Evolutionary conservation across 2,797 vertebrate species (phyloP).

Genomic region (Falco rusticolus): DNA sequence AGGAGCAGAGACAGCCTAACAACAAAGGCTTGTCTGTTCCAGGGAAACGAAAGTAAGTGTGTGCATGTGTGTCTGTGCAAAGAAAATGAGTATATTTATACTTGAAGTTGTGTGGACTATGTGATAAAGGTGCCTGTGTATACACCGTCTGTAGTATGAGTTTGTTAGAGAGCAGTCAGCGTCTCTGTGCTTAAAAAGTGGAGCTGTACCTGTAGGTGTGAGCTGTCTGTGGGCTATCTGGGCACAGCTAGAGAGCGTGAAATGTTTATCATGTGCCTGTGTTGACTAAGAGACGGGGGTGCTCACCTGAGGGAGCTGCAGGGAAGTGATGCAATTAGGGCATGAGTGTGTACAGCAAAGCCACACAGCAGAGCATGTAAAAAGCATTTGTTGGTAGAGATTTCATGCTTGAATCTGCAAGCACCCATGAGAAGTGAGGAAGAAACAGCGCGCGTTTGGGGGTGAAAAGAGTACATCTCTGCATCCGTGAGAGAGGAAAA

Average conservation of each 20-base stretch:
- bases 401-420: slow-evolving; percentile 26
- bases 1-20: neutral
- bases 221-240: neutral
- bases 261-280: neutral
- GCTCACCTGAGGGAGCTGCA: slow-evolving; percentile 6
- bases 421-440: neutral
- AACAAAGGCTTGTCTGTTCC: slow-evolving; percentile 7
- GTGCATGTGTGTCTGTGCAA: neutral
- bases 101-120: neutral
- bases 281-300: neutral
- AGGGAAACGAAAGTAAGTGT: neutral
- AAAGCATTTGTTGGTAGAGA: slow-evolving; percentile 4
- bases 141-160: neutral
- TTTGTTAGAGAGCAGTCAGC: neutral
- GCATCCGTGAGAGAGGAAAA: neutral
- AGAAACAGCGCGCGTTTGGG: accelerated
- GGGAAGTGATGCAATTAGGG: neutral
- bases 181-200: neutral
- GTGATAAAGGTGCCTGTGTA: neutral
- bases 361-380: neutral
- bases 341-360: neutral
- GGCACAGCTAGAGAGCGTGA: neutral
- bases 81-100: neutral
- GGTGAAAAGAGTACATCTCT: neutral
- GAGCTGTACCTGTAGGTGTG: neutral